Evolutionary conservation across 2,113 vertebrate species (phyloP).

Genomic region (Lonchura striata): DNA sequence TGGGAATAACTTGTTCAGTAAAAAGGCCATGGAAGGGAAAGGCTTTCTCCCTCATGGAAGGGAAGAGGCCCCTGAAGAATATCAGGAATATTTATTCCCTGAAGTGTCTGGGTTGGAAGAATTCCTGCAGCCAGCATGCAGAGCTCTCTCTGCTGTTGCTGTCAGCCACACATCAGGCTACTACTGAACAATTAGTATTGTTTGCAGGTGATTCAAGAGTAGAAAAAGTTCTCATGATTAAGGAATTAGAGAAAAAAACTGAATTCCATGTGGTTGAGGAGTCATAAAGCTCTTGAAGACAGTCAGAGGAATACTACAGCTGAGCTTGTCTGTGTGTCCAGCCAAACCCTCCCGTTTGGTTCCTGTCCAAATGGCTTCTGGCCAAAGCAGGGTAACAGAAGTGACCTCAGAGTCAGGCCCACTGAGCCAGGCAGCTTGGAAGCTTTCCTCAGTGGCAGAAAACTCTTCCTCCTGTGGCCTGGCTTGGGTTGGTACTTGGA

Average conservation of each 20-base stretch:
- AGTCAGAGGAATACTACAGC: neutral
- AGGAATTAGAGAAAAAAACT: neutral
- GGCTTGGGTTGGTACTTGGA: neutral
- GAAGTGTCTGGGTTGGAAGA: neutral
- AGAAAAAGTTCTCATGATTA: neutral
- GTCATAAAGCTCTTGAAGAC: neutral
- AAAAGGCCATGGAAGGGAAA: neutral
- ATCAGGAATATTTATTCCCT: neutral
- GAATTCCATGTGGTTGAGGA: neutral
- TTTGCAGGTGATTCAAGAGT: neutral
- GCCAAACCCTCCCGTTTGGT: neutral
- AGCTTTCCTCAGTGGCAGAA: neutral
- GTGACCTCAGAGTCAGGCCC: neutral
- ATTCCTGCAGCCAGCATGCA: neutral
- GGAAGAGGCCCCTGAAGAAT: neutral
- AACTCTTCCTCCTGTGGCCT: neutral
- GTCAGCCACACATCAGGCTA: neutral
- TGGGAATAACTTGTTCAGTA: neutral
- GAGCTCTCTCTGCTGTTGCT: neutral
- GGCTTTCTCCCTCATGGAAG: neutral
- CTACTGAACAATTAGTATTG: neutral
- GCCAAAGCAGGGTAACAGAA: rapidly evolving
- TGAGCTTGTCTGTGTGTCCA: neutral
- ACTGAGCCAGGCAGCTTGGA: neutral
- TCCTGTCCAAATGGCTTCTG: neutral